Evolutionary conservation across 2,888 invertebrate genomes (phyloP).

Genomic region (Platycheirus albimanus): DNA sequence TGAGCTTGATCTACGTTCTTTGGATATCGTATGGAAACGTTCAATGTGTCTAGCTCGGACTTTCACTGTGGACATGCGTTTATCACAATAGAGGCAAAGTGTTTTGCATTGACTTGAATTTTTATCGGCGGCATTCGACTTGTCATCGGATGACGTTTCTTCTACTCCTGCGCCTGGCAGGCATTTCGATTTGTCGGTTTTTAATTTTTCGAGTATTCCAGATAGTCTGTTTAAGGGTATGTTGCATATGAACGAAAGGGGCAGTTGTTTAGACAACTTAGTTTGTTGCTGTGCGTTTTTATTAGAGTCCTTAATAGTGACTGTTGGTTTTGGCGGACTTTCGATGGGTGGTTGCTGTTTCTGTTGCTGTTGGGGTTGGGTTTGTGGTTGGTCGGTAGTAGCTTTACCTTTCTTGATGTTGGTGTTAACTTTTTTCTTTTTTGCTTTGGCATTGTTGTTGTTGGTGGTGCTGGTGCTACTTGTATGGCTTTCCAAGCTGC

Average conservation of each 20-base stretch:
- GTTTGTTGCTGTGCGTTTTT: constrained; percentile 29
- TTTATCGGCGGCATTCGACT: constrained; percentile 43
- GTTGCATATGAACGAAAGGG: constrained; percentile 79
- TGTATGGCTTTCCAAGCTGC: constrained; percentile 74
- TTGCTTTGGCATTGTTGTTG: constrained; percentile 71
- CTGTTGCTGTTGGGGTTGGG: no score
- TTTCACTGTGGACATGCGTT: constrained; percentile 82
- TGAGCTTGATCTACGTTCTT: constrained; percentile 81
- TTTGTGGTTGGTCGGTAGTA: constrained; percentile 13
- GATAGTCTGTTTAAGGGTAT: constrained; percentile 80
- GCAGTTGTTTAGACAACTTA: constrained; percentile 54
- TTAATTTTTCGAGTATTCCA: constrained; percentile 79
- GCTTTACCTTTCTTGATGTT: constrained; percentile 48
- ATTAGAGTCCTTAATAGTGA: constrained; percentile 29
- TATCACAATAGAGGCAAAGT: constrained; percentile 83
- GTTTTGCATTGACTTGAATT: constrained; percentile 76
- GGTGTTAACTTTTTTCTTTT: constrained; percentile 55
- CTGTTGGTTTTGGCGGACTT: constrained; percentile 42
- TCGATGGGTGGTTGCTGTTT: no score
- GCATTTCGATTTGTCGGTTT: constrained; percentile 65
- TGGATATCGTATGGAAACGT: constrained; percentile 81
- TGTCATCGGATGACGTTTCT: constrained; percentile 45
- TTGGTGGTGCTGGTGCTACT: constrained; percentile 70
- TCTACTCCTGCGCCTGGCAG: constrained; percentile 30
- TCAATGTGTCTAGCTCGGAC: constrained; percentile 82